phyloP scores from a whole-genome alignment of 2,113 vertebrate genomes.

The Oxygymnocypris stewartii region DNA sequence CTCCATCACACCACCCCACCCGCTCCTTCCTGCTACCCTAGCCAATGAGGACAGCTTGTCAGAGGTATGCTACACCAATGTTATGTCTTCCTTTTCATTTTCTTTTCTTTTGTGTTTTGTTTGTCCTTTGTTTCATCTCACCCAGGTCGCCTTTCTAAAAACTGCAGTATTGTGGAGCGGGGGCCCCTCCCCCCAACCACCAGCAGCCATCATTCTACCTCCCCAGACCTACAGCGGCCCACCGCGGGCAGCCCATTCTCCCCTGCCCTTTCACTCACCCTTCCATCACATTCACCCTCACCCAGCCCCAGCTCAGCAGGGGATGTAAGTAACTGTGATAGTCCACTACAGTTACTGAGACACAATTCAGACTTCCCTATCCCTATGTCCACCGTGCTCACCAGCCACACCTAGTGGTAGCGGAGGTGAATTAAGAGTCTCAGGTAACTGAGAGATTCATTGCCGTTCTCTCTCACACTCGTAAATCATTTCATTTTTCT shows the following conservation, averaged over 20 bases:
- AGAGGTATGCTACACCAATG: slow-evolving; percentile 87
- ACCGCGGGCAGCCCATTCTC: slow-evolving; percentile 84
- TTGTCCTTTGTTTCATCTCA: slow-evolving; percentile 79
- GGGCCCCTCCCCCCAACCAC: slow-evolving; percentile 85
- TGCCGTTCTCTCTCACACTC: not conserved
- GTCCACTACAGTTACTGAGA: slow-evolving; percentile 50
- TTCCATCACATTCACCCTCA: slow-evolving; percentile 79
- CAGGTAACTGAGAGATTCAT: slow-evolving; percentile 9
- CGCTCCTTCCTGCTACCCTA: slow-evolving; percentile 80
- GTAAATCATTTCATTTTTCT: slow-evolving; percentile 2
- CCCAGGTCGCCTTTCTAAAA: slow-evolving; percentile 92
- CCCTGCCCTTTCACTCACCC: slow-evolving; percentile 84
- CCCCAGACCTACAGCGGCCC: slow-evolving; percentile 87
- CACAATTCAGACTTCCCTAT: slow-evolving; percentile 33
- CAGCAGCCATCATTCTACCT: slow-evolving; percentile 85
- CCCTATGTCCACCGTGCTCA: not conserved
- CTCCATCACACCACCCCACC: slow-evolving; percentile 69
- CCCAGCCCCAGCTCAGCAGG: slow-evolving; percentile 77
- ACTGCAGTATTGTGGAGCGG: slow-evolving; percentile 86
- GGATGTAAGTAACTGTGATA: slow-evolving; percentile 86
- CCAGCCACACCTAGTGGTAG: slow-evolving; percentile 7
- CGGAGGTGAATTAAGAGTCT: slow-evolving; percentile 10
- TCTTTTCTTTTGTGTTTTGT: slow-evolving; percentile 60
- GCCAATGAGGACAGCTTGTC: slow-evolving; percentile 92
- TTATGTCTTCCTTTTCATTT: slow-evolving; percentile 55